Evolutionary conservation across 2,797 vertebrate species (phyloP).

Genomic region (Taeniopygia guttata): DNA sequence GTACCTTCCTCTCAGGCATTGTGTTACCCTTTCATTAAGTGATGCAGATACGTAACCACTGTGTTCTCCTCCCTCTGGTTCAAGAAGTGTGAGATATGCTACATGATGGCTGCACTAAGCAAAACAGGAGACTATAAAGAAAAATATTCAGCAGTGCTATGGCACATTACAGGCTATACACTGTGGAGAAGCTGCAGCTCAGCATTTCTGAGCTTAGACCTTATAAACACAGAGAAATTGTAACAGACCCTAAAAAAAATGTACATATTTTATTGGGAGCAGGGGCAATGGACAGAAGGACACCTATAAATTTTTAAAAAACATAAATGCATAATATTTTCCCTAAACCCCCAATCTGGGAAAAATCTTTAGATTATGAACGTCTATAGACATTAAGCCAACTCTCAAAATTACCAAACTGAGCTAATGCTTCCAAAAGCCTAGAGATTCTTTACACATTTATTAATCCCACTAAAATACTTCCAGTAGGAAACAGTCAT

Average conservation of each 20-base stretch:
- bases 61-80: not conserved
- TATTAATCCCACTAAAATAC: constrained; percentile 17
- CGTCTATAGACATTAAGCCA: not conserved
- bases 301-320: not conserved
- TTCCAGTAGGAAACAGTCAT: constrained; percentile 7
- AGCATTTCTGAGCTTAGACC: not conserved
- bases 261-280: constrained; percentile 9
- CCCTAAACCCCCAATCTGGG: not conserved
- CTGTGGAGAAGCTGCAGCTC: not conserved
- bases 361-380: not conserved
- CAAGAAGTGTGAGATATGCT: not conserved
- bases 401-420: not conserved
- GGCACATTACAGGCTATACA: not conserved
- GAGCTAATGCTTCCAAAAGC: not conserved
- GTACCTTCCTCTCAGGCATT: not conserved
- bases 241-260: not conserved
- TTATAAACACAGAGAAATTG: not conserved
- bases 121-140: not conserved
- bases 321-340: not conserved
- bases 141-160: not conserved
- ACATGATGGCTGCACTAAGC: not conserved
- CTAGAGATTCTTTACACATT: not conserved
- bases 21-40: not conserved
- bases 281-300: not conserved
- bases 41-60: not conserved